These are phyloP conservation scores for Cetoscarus ocellatus DNA, from an alignment of 2,797 vertebrate species.

Conservation along the genomic window DNA sequence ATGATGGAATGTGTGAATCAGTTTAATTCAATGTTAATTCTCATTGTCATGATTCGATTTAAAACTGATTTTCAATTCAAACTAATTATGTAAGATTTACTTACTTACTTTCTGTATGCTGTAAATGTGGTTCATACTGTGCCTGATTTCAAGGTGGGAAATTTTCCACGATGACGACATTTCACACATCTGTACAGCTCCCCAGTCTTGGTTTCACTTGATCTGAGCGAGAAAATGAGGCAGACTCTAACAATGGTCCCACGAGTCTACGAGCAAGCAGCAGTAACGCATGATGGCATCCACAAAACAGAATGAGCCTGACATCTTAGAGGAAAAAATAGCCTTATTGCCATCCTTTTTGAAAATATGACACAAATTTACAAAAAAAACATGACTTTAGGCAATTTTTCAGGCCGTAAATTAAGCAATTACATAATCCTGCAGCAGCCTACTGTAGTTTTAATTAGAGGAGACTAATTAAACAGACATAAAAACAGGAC, in stretches of 20 bases:
- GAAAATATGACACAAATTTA: constrained; percentile 31
- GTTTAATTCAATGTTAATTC: no score
- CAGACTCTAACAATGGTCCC: constrained; percentile 45
- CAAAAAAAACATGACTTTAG: constrained; percentile 28
- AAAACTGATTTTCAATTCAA: no score
- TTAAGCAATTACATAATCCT: constrained; percentile 35
- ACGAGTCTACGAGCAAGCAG: constrained; percentile 35
- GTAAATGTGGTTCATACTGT: background rate
- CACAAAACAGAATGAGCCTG: constrained; percentile 48
- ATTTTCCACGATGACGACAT: constrained; percentile 12
- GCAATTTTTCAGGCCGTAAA: constrained; percentile 26
- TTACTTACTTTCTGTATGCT: no score
- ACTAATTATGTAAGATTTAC: no score
- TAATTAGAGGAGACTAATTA: constrained; percentile 46
- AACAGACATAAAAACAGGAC: constrained; percentile 6
- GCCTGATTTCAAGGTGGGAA: background rate
- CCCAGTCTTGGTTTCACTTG: constrained; percentile 9
- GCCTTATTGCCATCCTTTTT: background rate
- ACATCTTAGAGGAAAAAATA: constrained; percentile 40
- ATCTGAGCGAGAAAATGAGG: constrained; percentile 52
- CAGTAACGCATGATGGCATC: constrained; percentile 42
- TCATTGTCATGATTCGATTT: no score
- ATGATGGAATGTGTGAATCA: no score
- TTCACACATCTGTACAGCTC: background rate
- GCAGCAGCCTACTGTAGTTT: constrained; percentile 16